A percentile compares a stretch with the other conserved stretches of the same genome.
Evolutionary conservation across 2,888 invertebrate species (phyloP).

Genomic region (Agelastica alni): DNA sequence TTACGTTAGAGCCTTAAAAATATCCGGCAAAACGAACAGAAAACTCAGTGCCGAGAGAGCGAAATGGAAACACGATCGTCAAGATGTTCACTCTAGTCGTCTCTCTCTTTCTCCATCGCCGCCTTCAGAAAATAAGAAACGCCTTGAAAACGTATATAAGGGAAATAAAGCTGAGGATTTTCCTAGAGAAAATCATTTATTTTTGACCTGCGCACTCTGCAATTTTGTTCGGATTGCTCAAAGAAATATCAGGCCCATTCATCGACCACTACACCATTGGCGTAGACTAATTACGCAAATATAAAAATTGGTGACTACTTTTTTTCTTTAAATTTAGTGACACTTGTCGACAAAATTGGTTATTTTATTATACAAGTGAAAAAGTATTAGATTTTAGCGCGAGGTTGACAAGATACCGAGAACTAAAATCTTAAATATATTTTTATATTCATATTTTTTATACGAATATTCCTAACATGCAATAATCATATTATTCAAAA

Average conservation of each 20-base stretch:
- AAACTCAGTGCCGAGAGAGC: not conserved
- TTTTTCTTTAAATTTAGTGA: too few relatives aligned
- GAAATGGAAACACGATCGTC: slow-evolving; percentile 4
- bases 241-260: slow-evolving; percentile 42
- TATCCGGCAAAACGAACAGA: not conserved
- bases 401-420: too few relatives aligned
- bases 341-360: too few relatives aligned
- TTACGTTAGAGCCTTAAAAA: not conserved
- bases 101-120: slow-evolving; percentile 29
- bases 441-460: too few relatives aligned
- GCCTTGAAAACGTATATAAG: slow-evolving; percentile 50
- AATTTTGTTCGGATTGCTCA: slow-evolving; percentile 43
- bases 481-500: too few relatives aligned
- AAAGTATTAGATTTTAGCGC: too few relatives aligned
- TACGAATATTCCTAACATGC: too few relatives aligned
- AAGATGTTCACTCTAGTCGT: slow-evolving; percentile 2
- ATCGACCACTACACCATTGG: slow-evolving; percentile 29
- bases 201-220: slow-evolving; percentile 53
- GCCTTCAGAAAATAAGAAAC: slow-evolving; percentile 47
- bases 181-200: slow-evolving; percentile 55
- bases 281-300: slow-evolving; percentile 13
- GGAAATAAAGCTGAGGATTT: slow-evolving; percentile 54
- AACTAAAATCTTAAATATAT: too few relatives aligned
- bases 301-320: too few relatives aligned
- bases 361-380: too few relatives aligned